phyloP scores from a whole-genome alignment of 2,888 invertebrate genomes.

The Myopa tessellatipennis region DNA sequence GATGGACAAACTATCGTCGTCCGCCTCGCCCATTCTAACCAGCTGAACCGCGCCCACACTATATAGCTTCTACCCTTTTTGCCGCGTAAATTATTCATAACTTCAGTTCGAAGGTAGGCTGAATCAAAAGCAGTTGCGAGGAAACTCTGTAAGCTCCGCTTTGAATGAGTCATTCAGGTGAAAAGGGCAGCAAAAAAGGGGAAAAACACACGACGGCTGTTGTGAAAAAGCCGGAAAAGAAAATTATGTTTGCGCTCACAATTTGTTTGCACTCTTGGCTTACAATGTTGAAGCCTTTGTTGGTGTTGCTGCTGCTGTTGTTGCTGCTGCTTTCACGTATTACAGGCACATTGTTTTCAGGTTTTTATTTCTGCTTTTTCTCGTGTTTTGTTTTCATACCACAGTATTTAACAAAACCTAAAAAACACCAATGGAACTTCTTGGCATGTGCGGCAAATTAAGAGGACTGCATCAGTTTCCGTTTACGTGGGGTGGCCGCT shows the following conservation, averaged over 20 bases:
- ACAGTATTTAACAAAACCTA: not conserved
- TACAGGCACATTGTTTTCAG: conserved; percentile 12
- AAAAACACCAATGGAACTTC: not conserved
- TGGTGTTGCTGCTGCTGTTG: not conserved
- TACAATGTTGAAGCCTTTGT: not conserved
- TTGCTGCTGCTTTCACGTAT: conserved; percentile 8
- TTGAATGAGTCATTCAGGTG: not conserved
- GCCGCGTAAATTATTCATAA: not conserved
- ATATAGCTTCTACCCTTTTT: not conserved
- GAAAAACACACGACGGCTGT: conserved; percentile 37
- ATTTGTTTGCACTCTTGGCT: not conserved
- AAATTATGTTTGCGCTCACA: conserved; percentile 57
- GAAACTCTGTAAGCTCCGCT: not conserved
- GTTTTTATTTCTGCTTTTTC: conserved; percentile 48
- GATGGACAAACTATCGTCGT: not conserved
- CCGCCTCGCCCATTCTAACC: not conserved
- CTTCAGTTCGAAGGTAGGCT: not conserved
- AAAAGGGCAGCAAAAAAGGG: not conserved
- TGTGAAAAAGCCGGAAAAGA: conserved; percentile 58
- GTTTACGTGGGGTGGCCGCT: conserved; percentile 43
- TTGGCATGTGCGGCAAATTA: conserved; percentile 25
- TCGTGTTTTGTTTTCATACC: conserved; percentile 41
- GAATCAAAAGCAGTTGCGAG: not conserved
- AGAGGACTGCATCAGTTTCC: conserved; percentile 1
- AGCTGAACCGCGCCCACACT: too few relatives aligned